These are phyloP conservation scores for Choreutis nemorana DNA, from an alignment of 2,888 invertebrate species.

Conservation along the genomic window DNA sequence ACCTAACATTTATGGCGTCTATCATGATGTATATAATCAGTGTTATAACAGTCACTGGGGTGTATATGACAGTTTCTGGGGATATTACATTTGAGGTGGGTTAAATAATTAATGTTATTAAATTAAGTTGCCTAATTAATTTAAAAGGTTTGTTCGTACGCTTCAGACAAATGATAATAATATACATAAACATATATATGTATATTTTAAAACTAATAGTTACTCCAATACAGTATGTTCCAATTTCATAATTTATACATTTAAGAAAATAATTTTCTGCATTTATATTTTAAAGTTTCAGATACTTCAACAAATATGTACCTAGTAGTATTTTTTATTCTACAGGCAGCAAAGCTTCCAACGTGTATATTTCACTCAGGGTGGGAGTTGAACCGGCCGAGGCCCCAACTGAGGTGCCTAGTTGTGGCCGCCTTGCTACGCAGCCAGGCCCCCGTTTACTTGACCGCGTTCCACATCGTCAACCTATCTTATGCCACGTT, in stretches of 20 bases:
- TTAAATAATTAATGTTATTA: background rate
- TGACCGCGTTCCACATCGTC: slow-evolving; percentile 36
- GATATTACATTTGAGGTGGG: slow-evolving; percentile 32
- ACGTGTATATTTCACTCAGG: slow-evolving; percentile 33
- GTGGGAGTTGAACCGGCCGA: slow-evolving; percentile 24
- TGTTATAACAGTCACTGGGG: slow-evolving; percentile 24
- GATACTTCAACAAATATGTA: too few species aligned
- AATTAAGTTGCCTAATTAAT: too few species aligned
- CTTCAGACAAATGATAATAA: too few species aligned
- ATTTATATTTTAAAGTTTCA: too few species aligned
- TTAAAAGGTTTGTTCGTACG: too few species aligned
- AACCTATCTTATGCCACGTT: slow-evolving; percentile 29
- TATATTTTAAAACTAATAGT: too few species aligned
- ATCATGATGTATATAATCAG: slow-evolving; percentile 20
- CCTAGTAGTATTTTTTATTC: too few species aligned
- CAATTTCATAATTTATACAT: too few species aligned
- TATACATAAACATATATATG: too few species aligned
- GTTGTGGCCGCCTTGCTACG: slow-evolving; percentile 27
- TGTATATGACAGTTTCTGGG: slow-evolving; percentile 35
- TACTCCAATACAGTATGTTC: too few species aligned
- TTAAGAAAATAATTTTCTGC: too few species aligned
- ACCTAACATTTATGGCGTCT: slow-evolving; percentile 21
- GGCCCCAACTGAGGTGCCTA: slow-evolving; percentile 18
- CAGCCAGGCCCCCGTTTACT: slow-evolving; percentile 29
- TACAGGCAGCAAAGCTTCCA: slow-evolving; percentile 27